phyloP scores from a whole-genome alignment of 2,888 invertebrate species.

The Rhamnusium bicolor region DNA sequence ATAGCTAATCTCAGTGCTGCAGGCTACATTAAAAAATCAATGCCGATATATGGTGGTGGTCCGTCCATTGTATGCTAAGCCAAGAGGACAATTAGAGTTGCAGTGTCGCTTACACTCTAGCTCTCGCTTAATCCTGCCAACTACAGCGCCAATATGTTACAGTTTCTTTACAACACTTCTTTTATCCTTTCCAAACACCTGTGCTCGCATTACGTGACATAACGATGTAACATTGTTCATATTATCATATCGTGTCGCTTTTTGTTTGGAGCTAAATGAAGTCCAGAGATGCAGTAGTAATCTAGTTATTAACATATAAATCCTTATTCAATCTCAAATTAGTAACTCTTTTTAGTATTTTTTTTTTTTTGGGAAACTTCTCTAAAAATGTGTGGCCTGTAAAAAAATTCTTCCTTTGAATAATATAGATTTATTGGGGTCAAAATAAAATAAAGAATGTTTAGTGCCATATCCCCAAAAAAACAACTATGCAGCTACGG shows the following conservation, averaged over 20 bases:
- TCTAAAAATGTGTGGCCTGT: no score
- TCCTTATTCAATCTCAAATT: no score
- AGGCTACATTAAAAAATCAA: conserved; percentile 69
- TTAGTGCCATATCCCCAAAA: no score
- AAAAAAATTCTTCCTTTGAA: no score
- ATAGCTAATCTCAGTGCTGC: conserved; percentile 67
- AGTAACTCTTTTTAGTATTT: no score
- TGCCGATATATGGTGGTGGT: conserved; percentile 64
- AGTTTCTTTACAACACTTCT: conserved; percentile 21
- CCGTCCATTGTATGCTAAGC: conserved; percentile 68
- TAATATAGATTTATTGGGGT: no score
- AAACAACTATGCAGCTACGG: no score
- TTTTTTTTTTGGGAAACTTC: no score
- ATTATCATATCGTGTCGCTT: background rate
- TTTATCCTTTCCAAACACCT: conserved; percentile 18
- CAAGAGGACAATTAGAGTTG: conserved; percentile 65
- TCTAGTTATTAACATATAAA: no score
- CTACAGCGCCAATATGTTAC: conserved; percentile 56
- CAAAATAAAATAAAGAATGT: no score
- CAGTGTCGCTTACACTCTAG: conserved; percentile 58
- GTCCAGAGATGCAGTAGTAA: background rate
- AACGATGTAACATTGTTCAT: background rate
- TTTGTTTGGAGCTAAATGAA: background rate
- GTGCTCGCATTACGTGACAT: conserved; percentile 9
- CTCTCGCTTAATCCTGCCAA: conserved; percentile 53